Conservation (phyloP, 2,888 invertebrate genomes). For the Melanchra persicariae region DNA sequence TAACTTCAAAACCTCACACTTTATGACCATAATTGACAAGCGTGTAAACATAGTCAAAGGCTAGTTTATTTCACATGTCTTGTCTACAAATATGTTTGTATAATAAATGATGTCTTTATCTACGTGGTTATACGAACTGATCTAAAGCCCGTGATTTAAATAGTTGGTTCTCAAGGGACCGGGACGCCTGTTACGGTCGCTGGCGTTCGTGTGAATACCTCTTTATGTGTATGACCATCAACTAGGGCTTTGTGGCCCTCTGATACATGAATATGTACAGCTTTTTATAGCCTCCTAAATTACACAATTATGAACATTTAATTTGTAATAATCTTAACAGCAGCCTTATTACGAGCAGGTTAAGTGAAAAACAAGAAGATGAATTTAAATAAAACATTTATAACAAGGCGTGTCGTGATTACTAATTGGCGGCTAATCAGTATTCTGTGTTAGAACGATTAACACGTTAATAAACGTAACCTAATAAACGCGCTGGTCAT, state of each 20-base stretch:
- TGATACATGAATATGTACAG: constrained; percentile 30
- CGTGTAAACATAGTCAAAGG: constrained; percentile 33
- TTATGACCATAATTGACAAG: constrained; percentile 14
- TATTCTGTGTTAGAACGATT: constrained; percentile 62
- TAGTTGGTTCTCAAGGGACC: constrained; percentile 64
- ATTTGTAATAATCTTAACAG: constrained; percentile 14
- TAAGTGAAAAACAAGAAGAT: constrained; percentile 42
- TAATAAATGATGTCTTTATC: constrained; percentile 49
- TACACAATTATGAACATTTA: constrained; percentile 12
- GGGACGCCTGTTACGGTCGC: constrained; percentile 60
- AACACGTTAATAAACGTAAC: constrained; percentile 58
- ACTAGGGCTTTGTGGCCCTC: constrained; percentile 26
- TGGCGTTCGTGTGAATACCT: constrained; percentile 64
- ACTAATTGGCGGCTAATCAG: constrained; percentile 59
- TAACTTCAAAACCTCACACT: constrained; percentile 3
- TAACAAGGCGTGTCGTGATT: constrained; percentile 51
- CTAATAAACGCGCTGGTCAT: constrained; percentile 48
- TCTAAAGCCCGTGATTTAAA: constrained; percentile 56
- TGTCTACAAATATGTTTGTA: constrained; percentile 40
- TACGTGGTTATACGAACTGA: constrained; percentile 17
- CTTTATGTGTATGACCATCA: constrained; percentile 42
- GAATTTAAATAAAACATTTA: constrained; percentile 45
- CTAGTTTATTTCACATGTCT: constrained; percentile 25
- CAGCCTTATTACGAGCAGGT: constrained; percentile 37
- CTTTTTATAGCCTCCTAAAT: constrained; percentile 3